Percentiles rank a stretch among this genome's conserved stretches.
phyloP scores from a whole-genome alignment of 2,797 vertebrate genomes.

The Petrocephalus sullivani region DNA sequence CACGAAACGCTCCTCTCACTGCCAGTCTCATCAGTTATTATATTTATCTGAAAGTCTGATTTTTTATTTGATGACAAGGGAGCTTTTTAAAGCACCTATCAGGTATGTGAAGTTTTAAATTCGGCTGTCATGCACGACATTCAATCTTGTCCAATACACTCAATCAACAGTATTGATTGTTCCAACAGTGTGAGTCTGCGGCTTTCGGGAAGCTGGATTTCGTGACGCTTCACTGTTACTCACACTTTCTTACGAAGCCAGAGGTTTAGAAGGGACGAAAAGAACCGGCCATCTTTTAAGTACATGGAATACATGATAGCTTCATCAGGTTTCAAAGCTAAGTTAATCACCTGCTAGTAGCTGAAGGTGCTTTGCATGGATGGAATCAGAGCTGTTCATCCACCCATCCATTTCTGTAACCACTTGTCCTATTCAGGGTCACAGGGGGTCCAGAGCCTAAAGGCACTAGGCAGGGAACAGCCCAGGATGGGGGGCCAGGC shows the following conservation, averaged over 20 bases:
- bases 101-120: neutral
- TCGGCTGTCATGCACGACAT: neutral
- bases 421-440: neutral
- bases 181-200: neutral
- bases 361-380: neutral
- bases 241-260: neutral
- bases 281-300: neutral
- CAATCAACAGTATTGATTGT: constrained; percentile 3
- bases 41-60: neutral
- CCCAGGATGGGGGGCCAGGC: no score
- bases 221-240: neutral
- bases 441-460: neutral
- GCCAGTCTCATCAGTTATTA: neutral
- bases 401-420: neutral
- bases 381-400: neutral
- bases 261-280: neutral
- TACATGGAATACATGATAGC: neutral
- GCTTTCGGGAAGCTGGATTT: neutral
- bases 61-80: constrained; percentile 5
- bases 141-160: neutral
- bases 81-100: neutral
- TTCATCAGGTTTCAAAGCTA: neutral
- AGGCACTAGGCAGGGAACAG: no score
- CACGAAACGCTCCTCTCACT: neutral
- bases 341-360: neutral